Evolutionary conservation across 1,140 invertebrate genomes (phyloP), one percentile per base, ranked within the genome.

Genomic region (Aradophagus sp.): DNA sequence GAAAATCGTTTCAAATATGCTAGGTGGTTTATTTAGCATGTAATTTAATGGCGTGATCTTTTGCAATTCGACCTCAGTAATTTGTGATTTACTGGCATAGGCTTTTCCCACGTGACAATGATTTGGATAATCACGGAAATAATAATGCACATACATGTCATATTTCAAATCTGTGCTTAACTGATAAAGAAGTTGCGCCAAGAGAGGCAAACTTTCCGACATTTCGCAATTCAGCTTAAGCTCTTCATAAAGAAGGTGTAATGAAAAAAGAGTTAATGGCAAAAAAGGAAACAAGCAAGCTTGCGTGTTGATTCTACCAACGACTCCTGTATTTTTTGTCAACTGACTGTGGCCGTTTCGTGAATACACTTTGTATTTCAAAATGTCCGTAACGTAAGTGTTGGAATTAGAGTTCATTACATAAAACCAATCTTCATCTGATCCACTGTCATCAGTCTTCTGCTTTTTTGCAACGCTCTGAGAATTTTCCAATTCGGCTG

Each of bases 201-300:
- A 76, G 0, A 90, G 86, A 34, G 88, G 87, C 41, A 95, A 82
- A 65, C 91, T 89, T 48, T 91, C 89, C 13, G 87, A 88, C 59
- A 93, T 86, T 1, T 93, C 84, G 1, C 89, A 87, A 76, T 95
- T 93, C 23, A 97, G 79, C 82, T 97, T 97, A 1, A 96, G 87
- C 77, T 97, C 95, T 88, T 97, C 96, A 81, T 97, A 97, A 0
- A 96, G 85, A 7, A 97, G 85, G 86, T 98, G 96, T 23, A 98
- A 86, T 0, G 92, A 88, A 81, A 91, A 95, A 31, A 96, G 86
- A 16, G 97, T 87, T 17, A 91, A 82, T 10, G 93, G 88, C 6
- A 95, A 88, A 74, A 93, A 90, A 0, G 89, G 87, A 77, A 94
- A 96, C 1, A 97, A 83, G 11, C 90, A 79, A 1, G 93, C 89